Base-by-base conservation (phyloP, 2,113 vertebrate species). In the Eclectus roratus region DNA sequence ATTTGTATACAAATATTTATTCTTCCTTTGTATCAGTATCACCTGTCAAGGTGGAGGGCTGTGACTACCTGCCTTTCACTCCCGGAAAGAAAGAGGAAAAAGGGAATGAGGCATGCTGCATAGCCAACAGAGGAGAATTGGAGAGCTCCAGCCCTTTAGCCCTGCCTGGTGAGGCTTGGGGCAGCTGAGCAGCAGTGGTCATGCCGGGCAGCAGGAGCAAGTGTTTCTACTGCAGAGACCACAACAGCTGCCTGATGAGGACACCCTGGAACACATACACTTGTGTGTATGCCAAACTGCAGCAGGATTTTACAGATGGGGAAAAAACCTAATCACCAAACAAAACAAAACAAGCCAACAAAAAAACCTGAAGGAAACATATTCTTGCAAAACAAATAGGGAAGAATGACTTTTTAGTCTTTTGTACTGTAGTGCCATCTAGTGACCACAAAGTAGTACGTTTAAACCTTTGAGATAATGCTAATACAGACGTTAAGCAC, bases 391-490 rank as follows among this genome's bases (percentile, higher is more conserved):
- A 27, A 43, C 16, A 47, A 58, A 17, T 2, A 14, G 3, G 27
- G 25, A 11, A 29, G 31, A 52, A 3, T 0, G 7, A 7, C 3
- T 1, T 65, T 17, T 56, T 1, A n/a, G 77, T 78, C 1, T 47
- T 44, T 87, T 82, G 86, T 91, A 52, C 47, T 91, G 60, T 68
- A 9, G 21, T 85, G 93, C 97, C 97, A 97, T 76, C 97, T 97
- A 79, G 87, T 89, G 97, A 53, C 35, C 50, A 70, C 13, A 46
- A 64, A n/a, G 39, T 6, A 77, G 11, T 23, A 44, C 50, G 8
- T 15, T 1, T n/a, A 80, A 70, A 71, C 35, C 43, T 46, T 77
- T 35, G 41, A 39, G 55, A 82, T 49, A 44, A 21, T 13, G 61
- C 17, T 76, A 47, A 37, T 10, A 11, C 9, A 64, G 20, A 12